Conservation (phyloP, 2,797 vertebrate genomes). For the Chaenodraco wilsoni region DNA sequence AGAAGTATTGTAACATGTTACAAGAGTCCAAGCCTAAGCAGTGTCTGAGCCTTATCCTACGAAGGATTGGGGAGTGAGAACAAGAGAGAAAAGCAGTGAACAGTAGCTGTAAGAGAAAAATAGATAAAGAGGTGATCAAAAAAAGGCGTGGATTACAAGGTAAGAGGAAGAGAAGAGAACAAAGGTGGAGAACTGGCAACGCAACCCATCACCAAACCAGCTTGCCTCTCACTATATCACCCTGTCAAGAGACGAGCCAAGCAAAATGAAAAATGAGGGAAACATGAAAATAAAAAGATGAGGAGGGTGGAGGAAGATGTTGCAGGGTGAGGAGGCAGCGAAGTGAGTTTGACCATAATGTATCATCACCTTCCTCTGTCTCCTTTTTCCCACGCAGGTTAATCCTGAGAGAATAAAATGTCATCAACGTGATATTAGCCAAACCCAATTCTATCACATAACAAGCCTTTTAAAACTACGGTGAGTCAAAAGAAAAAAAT, state of each 20-base stretch:
- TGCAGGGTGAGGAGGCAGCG: background rate
- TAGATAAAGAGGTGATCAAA: slow-evolving; percentile 3
- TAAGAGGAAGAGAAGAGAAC: background rate
- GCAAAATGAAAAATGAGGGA: slow-evolving; percentile 49
- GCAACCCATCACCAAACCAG: slow-evolving; percentile 32
- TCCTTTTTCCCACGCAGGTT: too few species aligned
- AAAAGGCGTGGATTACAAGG: slow-evolving; percentile 5
- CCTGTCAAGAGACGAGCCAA: slow-evolving; percentile 37
- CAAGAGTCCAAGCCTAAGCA: background rate
- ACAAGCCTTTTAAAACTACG: background rate
- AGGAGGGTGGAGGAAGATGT: slow-evolving; percentile 14
- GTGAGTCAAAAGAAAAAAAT: background rate
- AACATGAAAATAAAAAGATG: slow-evolving; percentile 23
- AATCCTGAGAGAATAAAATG: slow-evolving; percentile 32
- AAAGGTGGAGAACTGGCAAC: slow-evolving; percentile 19
- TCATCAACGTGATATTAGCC: slow-evolving; percentile 12
- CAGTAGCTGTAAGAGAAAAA: slow-evolving; percentile 21
- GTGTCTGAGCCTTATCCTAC: background rate
- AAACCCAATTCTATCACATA: slow-evolving; percentile 6
- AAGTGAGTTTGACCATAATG: too few species aligned
- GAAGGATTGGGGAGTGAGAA: slow-evolving; percentile 8
- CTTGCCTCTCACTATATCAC: slow-evolving; percentile 27
- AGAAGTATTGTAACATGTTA: slow-evolving; percentile 20
- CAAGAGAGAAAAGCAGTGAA: slow-evolving; percentile 11
- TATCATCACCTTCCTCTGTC: too few species aligned